Base-by-base conservation (phyloP, 2,113 vertebrate species). In the Motacilla tschutschensis region DNA sequence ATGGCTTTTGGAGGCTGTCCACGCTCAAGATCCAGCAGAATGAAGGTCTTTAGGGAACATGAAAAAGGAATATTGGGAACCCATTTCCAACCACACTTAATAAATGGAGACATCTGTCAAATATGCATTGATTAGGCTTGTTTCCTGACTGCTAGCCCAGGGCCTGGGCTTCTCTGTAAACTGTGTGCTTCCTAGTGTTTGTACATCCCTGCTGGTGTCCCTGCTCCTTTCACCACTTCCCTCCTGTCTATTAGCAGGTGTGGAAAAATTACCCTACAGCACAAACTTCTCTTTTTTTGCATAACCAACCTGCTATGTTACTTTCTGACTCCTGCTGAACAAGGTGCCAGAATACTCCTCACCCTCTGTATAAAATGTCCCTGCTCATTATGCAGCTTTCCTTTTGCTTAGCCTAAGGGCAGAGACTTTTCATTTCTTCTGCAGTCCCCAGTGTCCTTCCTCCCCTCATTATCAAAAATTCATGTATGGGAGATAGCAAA, bases 221-320 rank as follows among this genome's bases (percentile, higher is more conserved):
- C 54, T 10, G 8, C 21, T 72, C 12, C 48, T 54, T 71, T 79
- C 54, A 59, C 22, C 28, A 19, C 29, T 53, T 79, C 41, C 58
- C 41, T 38, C 48, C 43, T 44, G 40, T 35, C 53, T 46, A 46
- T 24, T 13, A 54, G 25, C 53, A 79, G 41, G 20, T 60, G 26
- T 43, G 29, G 10, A 33, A 75, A 31, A 47, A 44, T 75, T 63
- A 48, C n/a, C 5, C 33, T 48, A 35, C 40, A 60, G 6, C 33
- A 76, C 41, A 72, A 51, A 51, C 17, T 33, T 25, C 15, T 22
- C 31, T 47, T 41, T 38, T 85, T 55, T 36, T 64, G 36, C 1
- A 2, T 31, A 43, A 25, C 41, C 31, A 26, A 14, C 17, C 24
- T 54, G 40, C 48, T 54, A 0, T 0, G 0, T 36, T 79, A 33